Base-by-base conservation (phyloP, 37 sponge, comb jelly and placozoan genomes). In the Geodia barretti region DNA sequence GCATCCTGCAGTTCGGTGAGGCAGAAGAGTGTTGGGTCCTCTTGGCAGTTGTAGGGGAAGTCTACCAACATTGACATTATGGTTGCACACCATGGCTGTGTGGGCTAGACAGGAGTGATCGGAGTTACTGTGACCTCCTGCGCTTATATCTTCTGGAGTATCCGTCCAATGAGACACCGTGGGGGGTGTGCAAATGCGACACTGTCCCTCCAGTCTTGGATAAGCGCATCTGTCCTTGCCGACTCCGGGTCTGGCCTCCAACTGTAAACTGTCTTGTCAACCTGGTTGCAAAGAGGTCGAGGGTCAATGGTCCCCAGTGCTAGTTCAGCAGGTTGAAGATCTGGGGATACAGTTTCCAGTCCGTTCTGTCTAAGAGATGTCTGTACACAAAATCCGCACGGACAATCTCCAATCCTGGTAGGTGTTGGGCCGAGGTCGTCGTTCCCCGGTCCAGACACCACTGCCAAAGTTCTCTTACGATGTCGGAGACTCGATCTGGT, bases 271-370 rank as follows among this genome's bases (percentile, higher is more conserved):
- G 76, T 2, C 7, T 32, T 34, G 77, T 83, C 2, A 75, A 40
- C 33, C 79, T n/a, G 32, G 79, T 66, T 39, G 79, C 68, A 79
- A 79, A 79, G 29, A 67, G 69, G 60, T 79, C 79, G 3, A 79
- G 3, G 31, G 35, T 37, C 68, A 31, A 79, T 4, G 58, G 58
- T 2, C 79, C 79, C 39, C 21, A 40, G 3, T 7, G 2, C 39
- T 62, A 3, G 20, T 30, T 24, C 23, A 77, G 3, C 14, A 11
- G 11, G 3, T 37, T 8, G 36, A 79, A 79, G 23, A 75, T 29
- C 8, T 30, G 32, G 1, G 41, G 67, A 64, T 63, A 3, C 32
- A 83, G 25, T 30, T 38, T 30, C 84, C 84, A 83, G 8, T 83
- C 76, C 14, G 54, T 47, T 61, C 40, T 5, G 3, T 21, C 21